These are phyloP conservation scores for Pyxicephalus adspersus DNA, from an alignment of 2,113 vertebrate species.

Conservation along the genomic window DNA sequence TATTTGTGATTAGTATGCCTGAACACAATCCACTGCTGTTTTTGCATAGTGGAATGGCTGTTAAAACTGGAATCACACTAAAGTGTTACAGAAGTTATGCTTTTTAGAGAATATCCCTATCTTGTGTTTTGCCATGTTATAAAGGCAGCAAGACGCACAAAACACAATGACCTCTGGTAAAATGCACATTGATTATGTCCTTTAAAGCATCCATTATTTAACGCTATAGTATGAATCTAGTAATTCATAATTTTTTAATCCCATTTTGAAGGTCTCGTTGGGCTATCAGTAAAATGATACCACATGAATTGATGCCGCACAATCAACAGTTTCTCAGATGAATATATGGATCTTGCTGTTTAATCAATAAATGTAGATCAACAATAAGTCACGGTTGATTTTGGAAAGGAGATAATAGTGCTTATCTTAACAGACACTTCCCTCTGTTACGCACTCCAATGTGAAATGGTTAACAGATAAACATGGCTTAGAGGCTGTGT, in stretches of 20 bases:
- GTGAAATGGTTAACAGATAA: slow-evolving; percentile 9
- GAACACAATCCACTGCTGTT: no score
- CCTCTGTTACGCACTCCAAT: background rate
- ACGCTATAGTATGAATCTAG: no score
- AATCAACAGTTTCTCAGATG: background rate
- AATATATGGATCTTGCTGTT: slow-evolving; percentile 11
- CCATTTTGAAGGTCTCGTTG: slow-evolving; percentile 27
- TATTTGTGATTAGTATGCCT: no score
- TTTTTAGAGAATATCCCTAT: no score
- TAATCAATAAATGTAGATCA: background rate
- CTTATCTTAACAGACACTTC: slow-evolving; percentile 6
- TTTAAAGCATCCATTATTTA: no score
- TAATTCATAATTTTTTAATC: background rate
- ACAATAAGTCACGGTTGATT: background rate
- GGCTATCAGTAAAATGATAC: background rate
- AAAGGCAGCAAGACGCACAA: no score
- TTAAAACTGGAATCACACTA: no score
- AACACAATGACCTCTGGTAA: no score
- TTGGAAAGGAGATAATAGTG: background rate
- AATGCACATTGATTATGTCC: no score
- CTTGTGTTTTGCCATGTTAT: no score
- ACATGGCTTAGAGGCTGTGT: slow-evolving; percentile 24
- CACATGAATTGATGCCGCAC: background rate
- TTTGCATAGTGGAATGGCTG: no score
- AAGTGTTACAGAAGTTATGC: no score